Evolutionary conservation across 2,888 invertebrate genomes (phyloP), one percentile per base, ranked within the genome.

Genomic region (Gnatocerus cornutus): DNA sequence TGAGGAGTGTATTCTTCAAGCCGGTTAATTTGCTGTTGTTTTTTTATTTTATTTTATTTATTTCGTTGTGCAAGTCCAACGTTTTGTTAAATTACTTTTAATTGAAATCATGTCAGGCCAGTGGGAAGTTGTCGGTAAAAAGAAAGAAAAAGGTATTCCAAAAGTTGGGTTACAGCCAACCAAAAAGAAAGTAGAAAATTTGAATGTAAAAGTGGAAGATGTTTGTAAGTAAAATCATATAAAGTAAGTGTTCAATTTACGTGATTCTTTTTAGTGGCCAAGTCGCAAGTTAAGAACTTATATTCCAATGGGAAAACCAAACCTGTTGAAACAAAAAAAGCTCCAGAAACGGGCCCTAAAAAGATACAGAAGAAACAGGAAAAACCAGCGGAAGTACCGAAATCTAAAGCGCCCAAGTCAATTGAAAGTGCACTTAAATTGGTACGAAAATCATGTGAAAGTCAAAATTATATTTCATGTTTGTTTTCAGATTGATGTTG

Each of bases 91-190:
- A 46, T 14, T 16, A 46, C 13, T 46, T 46, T 13, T 13, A 46
- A 16, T 46, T 16, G 16, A 16, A 46, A 46, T 3, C 8, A 87
- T 87, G 86, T 85, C 86, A 77, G 89, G 89, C 80, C 90, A 91
- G 84, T 92, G 91, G 91, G 91, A 91, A 89, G 88, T 90, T 76
- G 91, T 91, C 68, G 89, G 90, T 52, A 93, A 87, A 75, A 93
- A 91, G 81, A 90, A 89, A 71, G 87, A 87, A 41, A 90, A 86
- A 71, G 82, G 74, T 64, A 64, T 14, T 37, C 39, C 0, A 13
- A 58, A 67, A 85, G 82, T 87, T 86, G 85, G 82, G 85, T 88
- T 88, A 73, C 71, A 74, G 52, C 90, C 88, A 74, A 90, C 89
- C 81, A 90, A 89, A 79, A 85, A 78, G 53, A 78, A 77, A 66